Conservation (phyloP, 2,888 invertebrate genomes). For the Noctua pronuba region DNA sequence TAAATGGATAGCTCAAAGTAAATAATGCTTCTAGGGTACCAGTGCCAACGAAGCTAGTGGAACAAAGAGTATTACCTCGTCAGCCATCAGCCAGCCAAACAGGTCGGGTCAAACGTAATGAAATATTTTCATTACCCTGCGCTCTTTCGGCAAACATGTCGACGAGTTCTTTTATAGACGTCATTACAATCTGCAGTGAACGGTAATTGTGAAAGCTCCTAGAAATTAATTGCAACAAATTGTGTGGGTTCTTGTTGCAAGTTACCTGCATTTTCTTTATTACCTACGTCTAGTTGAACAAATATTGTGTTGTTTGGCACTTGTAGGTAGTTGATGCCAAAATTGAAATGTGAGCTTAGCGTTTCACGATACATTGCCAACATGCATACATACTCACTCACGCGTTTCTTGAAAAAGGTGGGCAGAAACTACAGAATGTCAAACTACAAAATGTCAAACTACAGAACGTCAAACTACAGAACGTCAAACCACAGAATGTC, state of each 20-base stretch:
- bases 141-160: conserved; percentile 49
- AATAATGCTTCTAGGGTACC: conserved; percentile 1
- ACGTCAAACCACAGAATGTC: too few relatives aligned
- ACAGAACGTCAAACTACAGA: too few relatives aligned
- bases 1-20: neutral
- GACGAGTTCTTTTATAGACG: conserved; percentile 28
- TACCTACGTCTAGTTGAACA: neutral
- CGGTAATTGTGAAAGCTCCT: neutral
- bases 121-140: conserved; percentile 77
- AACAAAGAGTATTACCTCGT: conserved; percentile 73
- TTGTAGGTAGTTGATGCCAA: neutral
- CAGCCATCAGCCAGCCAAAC: conserved; percentile 65
- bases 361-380: neutral
- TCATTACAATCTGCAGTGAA: conserved; percentile 20
- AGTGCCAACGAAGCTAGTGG: conserved; percentile 40
- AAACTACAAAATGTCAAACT: neutral
- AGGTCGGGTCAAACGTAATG: conserved; percentile 67
- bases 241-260: neutral
- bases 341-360: neutral
- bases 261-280: neutral
- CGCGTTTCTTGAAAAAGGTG: neutral
- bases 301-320: neutral
- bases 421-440: neutral
- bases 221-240: neutral
- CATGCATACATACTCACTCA: neutral